Conservation (phyloP, 2,113 vertebrate species). For the Tachysurus vachellii region DNA sequence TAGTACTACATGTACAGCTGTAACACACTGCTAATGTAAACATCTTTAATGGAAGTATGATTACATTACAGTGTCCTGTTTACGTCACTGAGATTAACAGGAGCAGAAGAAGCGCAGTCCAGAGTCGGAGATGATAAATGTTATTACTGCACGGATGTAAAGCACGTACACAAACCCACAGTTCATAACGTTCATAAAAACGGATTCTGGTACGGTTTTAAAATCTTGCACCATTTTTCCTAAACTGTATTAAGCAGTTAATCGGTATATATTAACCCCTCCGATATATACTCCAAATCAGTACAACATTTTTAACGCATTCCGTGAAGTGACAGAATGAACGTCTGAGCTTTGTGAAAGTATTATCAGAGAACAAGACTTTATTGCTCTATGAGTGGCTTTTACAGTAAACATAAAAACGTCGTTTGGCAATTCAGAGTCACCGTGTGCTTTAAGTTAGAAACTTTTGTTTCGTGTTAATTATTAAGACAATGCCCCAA, state of each 20-base stretch:
- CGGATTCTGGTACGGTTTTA: not conserved
- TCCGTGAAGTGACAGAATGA: not conserved
- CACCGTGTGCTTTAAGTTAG: no score
- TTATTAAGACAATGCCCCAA: not conserved
- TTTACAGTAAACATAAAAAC: not conserved
- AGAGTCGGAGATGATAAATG: not conserved
- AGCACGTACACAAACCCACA: not conserved
- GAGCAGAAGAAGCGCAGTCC: not conserved
- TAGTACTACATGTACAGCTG: not conserved
- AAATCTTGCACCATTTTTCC: not conserved
- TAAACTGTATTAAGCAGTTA: not conserved
- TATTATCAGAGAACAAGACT: not conserved
- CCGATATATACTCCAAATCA: not conserved
- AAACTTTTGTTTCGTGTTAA: no score
- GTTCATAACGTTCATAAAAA: not conserved
- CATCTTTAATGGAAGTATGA: not conserved
- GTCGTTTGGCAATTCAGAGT: not conserved
- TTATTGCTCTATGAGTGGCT: not conserved
- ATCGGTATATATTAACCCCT: no score
- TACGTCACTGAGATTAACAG: not conserved
- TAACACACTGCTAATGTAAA: not conserved
- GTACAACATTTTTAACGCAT: not conserved
- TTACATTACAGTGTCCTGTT: conserved; percentile 15
- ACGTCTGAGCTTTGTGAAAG: not conserved
- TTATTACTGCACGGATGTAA: not conserved